These are phyloP conservation scores for Carassius gibelio DNA, from an alignment of 2,113 vertebrate genomes.

Conservation along the genomic window DNA sequence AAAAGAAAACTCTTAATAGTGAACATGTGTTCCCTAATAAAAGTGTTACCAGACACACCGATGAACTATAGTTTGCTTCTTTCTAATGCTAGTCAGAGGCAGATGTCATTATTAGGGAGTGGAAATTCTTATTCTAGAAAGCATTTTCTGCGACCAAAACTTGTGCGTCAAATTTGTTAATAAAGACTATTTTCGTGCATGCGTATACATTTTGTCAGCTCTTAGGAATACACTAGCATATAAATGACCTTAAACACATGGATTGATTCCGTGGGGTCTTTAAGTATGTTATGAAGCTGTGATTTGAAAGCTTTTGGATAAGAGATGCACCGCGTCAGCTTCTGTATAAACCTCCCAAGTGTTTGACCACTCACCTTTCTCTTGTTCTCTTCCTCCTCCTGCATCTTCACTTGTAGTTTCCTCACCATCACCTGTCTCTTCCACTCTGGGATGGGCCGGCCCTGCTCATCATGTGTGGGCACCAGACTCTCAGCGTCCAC, in stretches of 20 bases:
- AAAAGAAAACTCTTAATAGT: too few relatives aligned
- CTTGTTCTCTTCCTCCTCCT: conserved; percentile 91
- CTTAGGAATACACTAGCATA: neutral
- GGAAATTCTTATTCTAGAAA: neutral
- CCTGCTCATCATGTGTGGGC: conserved; percentile 90
- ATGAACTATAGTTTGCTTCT: neutral
- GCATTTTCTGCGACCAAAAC: too few relatives aligned
- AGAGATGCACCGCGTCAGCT: conserved; percentile 35
- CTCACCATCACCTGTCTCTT: conserved; percentile 94
- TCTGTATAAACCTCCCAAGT: neutral
- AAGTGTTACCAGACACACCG: neutral
- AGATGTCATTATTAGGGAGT: neutral
- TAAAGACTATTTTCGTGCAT: too few relatives aligned
- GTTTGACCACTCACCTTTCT: conserved; percentile 81
- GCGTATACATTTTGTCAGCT: neutral
- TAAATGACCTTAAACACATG: neutral
- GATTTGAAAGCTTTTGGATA: neutral
- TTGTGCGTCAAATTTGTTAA: too few relatives aligned
- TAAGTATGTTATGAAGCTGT: neutral
- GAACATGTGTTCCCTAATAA: too few relatives aligned
- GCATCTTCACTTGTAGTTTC: conserved; percentile 93
- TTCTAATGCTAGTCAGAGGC: neutral
- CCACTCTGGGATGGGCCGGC: conserved; percentile 89
- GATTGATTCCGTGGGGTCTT: neutral
- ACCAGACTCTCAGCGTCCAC: conserved; percentile 84